Evolutionary conservation across 1,140 invertebrate species (phyloP).

Genomic region (Conus betulinus): DNA sequence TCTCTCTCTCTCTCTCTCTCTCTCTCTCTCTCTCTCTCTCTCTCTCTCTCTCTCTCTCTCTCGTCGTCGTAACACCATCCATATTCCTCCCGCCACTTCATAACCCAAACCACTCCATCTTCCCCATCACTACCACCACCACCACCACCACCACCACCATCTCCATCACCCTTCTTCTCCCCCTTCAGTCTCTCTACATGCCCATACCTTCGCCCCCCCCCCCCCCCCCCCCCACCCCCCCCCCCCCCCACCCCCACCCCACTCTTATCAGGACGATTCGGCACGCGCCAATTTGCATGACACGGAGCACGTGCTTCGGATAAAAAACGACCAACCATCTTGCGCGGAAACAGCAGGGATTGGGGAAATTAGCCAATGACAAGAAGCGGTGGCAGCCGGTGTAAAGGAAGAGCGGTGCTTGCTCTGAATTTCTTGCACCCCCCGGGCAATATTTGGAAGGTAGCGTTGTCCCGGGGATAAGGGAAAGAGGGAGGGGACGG

Average conservation of each 20-base stretch:
- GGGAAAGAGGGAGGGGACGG: background rate
- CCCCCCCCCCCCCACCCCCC: background rate
- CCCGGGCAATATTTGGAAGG: too few species aligned
- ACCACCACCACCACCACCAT: too few species aligned
- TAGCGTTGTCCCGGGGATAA: background rate
- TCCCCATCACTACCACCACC: too few species aligned
- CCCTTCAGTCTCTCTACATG: too few species aligned
- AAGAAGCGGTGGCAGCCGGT: background rate
- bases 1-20: background rate
- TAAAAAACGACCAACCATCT: constrained; percentile 2
- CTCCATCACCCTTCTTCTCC: too few species aligned
- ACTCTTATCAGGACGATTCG: background rate
- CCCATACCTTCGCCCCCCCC: too few species aligned
- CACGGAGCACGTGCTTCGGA: constrained; percentile 2
- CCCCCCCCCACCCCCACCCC: background rate
- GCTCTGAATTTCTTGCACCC: too few species aligned
- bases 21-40: background rate
- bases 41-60: background rate
- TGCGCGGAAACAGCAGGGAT: background rate
- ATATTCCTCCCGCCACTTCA: background rate
- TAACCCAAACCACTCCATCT: too few species aligned
- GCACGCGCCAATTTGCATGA: constrained; percentile 21
- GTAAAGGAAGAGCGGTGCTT: too few species aligned
- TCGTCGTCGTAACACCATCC: background rate
- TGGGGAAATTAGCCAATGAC: background rate